These are phyloP conservation scores for Taenioides sp. DNA, from an alignment of 2,797 vertebrate genomes.

Conservation along the genomic window DNA sequence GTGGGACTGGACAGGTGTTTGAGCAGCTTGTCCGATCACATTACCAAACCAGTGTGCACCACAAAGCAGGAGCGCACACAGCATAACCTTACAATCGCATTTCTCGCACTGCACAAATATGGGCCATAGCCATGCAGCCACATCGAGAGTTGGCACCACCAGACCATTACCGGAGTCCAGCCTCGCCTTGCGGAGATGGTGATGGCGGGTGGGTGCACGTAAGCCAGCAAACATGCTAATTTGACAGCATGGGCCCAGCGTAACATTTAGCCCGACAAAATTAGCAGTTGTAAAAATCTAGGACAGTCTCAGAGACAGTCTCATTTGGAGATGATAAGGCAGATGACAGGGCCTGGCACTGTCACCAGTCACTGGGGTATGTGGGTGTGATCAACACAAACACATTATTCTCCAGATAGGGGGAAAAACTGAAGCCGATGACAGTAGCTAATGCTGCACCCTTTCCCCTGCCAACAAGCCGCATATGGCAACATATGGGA, in stretches of 20 bases:
- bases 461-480: constrained; percentile 58
- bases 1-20: constrained; percentile 81
- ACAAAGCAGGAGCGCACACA: constrained; percentile 79
- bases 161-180: constrained; percentile 67
- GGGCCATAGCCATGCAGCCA: constrained; percentile 64
- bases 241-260: constrained; percentile 67
- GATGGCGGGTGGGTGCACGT: constrained; percentile 48
- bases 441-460: constrained; percentile 65
- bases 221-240: constrained; percentile 73
- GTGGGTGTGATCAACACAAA: constrained; percentile 79
- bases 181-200: constrained; percentile 60
- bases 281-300: constrained; percentile 71
- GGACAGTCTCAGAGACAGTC: constrained; percentile 71
- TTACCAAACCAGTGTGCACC: constrained; percentile 80
- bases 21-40: constrained; percentile 79
- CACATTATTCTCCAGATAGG: constrained; percentile 74
- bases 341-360: constrained; percentile 77
- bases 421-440: constrained; percentile 58
- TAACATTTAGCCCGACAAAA: constrained; percentile 63
- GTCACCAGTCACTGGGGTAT: constrained; percentile 74
- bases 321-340: constrained; percentile 73
- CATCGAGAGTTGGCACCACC: constrained; percentile 67
- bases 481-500: constrained; percentile 64
- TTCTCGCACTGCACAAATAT: constrained; percentile 69
- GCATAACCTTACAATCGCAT: constrained; percentile 86